Evolutionary conservation across 2,888 invertebrate species (phyloP).

Genomic region (Sarcophaga carnaria): DNA sequence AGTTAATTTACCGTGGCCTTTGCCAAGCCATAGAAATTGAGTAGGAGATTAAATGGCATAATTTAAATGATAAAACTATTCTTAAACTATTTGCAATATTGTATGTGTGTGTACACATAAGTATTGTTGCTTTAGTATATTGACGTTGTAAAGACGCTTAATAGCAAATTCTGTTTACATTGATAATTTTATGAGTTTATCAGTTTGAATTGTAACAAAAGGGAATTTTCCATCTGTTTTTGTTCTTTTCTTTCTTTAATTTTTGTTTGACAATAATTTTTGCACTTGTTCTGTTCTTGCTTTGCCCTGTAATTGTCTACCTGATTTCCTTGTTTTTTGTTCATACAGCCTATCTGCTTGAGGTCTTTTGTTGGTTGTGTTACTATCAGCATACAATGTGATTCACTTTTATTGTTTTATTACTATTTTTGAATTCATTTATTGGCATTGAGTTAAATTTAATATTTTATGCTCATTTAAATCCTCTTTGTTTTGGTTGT

Average conservation of each 20-base stretch:
- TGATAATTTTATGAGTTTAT: background rate
- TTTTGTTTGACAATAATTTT: background rate
- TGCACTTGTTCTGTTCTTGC: too few species aligned
- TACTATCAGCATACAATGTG: background rate
- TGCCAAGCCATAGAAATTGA: background rate
- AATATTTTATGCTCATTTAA: conserved; percentile 12
- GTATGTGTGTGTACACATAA: background rate
- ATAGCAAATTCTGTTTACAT: background rate
- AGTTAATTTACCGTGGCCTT: background rate
- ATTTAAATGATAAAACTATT: conserved; percentile 38
- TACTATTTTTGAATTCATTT: conserved; percentile 22
- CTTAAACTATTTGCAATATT: conserved; percentile 5
- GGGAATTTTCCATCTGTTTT: background rate
- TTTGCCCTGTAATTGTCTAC: too few species aligned
- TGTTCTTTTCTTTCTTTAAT: background rate
- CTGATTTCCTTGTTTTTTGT: too few species aligned
- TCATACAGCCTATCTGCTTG: too few species aligned
- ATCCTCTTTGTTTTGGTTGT: conserved; percentile 28
- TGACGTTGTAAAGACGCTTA: background rate
- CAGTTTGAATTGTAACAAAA: background rate
- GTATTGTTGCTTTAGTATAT: too few species aligned
- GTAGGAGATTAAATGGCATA: conserved; percentile 7
- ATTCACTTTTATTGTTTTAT: background rate
- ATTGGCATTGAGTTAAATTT: conserved; percentile 28
- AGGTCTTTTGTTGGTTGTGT: too few species aligned